Evolutionary conservation across 2,113 vertebrate genomes (phyloP), one percentile per base, ranked within the genome.

Genomic region (Aldabrachelys gigantea): DNA sequence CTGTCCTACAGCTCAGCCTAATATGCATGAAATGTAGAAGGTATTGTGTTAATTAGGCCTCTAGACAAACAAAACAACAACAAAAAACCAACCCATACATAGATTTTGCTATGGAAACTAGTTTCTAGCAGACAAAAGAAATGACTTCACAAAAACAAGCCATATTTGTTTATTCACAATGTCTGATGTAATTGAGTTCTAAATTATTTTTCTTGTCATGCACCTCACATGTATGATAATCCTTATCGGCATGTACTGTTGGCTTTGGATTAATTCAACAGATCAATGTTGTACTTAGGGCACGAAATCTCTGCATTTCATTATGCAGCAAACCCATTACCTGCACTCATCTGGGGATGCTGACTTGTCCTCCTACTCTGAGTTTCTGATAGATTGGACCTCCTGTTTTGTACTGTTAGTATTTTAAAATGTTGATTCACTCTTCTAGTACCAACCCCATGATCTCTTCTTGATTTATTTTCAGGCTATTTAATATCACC

Each of bases 271-370:
- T 94, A 92, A 92, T 80, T n/a, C 65, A 49, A 14, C 89, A 85
- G 87, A 91, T 96, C 56, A 94, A 59, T 94, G 72, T 85, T 88
- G 72, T 59, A 10, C 91, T 75, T 91, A 52, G 59, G 5, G 27
- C 94, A 89, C 89, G 82, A 93, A 96, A 94, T 95, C 95, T 79
- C 69, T 96, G 81, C 96, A 22, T 85, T 84, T 97, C 87, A 79
- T 96, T 97, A 94, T 54, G 72, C 93, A 97, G 95, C 97, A 97
- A 98, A 98, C 94, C 57, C 75, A 82, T 91, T 85, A 82, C 38
- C 89, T 56, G 87, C 95, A 93, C 94, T 91, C 41, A 29, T 94
- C 41, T 69, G 52, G 80, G 85, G 79, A 89, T 95, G 41, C 93
- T 41, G 5, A 41, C 62, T 59, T 81, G 76, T 87, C 72, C 82